Percentiles rank a stretch among this genome's conserved stretches.
phyloP scores from a whole-genome alignment of 2,888 invertebrate genomes.

The Molorchus minor region DNA sequence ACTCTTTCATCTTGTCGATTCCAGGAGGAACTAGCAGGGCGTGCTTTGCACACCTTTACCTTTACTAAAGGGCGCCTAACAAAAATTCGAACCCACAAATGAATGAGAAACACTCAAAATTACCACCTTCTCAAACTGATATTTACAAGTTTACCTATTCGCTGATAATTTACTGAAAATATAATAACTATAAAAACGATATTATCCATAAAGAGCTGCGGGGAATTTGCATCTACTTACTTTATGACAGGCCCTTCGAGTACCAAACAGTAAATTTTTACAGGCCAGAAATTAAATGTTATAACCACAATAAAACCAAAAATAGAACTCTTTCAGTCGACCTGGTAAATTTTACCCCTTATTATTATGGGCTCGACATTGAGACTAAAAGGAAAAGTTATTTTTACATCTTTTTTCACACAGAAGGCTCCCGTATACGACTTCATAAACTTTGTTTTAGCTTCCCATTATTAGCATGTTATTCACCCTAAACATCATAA shows the following conservation, averaged over 20 bases:
- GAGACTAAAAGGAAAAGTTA: background rate
- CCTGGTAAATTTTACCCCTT: background rate
- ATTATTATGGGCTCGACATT: background rate
- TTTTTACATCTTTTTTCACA: too few relatives aligned
- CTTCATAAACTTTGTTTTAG: too few relatives aligned
- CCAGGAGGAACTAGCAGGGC: too few relatives aligned
- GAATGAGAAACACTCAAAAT: too few relatives aligned
- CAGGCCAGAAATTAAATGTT: background rate
- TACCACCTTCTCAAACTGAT: background rate
- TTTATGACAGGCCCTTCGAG: background rate
- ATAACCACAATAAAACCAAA: background rate
- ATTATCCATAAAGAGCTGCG: background rate
- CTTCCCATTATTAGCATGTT: too few relatives aligned
- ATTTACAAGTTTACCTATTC: background rate
- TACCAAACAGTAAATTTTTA: background rate
- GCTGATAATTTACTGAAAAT: background rate
- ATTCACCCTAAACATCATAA: too few relatives aligned
- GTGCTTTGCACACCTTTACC: too few relatives aligned
- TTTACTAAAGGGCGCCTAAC: too few relatives aligned
- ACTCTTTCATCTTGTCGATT: too few relatives aligned
- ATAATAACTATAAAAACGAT: slow-evolving; percentile 1
- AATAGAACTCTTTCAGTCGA: background rate
- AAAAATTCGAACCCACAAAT: too few relatives aligned
- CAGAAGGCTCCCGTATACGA: too few relatives aligned
- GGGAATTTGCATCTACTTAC: background rate